Conservation (phyloP, 2,113 vertebrate species). For the Chascanopsetta lugubris region DNA sequence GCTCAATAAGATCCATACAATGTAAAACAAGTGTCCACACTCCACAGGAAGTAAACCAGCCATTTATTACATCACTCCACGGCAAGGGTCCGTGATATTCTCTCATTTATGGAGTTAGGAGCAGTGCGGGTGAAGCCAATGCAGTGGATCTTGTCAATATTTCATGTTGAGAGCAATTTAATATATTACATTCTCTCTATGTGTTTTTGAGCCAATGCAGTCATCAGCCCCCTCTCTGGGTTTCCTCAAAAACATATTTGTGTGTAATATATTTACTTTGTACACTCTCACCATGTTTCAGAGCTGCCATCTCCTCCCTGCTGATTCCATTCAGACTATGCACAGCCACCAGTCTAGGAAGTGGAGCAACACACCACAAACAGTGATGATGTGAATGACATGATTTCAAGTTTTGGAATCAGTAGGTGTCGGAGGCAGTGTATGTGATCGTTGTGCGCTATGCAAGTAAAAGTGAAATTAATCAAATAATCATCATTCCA, state of each 20-base stretch:
- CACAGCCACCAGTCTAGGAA: conserved; percentile 8
- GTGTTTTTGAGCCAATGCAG: conserved; percentile 39
- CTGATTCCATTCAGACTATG: conserved; percentile 3
- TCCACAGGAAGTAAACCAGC: conserved; percentile 37
- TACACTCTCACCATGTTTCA: conserved; percentile 18
- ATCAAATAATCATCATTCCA: too few species aligned
- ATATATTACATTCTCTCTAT: conserved; percentile 52
- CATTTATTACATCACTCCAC: conserved; percentile 50
- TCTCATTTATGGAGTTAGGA: conserved; percentile 52
- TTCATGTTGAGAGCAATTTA: conserved; percentile 63
- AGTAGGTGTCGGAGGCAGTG: too few species aligned
- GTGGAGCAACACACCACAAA: not conserved
- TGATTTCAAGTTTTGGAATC: too few species aligned
- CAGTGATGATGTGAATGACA: not conserved
- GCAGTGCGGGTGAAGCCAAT: conserved; percentile 33
- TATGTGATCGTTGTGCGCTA: too few species aligned
- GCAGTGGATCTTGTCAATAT: conserved; percentile 58
- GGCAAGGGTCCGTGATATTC: conserved; percentile 46
- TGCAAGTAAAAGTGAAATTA: too few species aligned
- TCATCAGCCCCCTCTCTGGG: conserved; percentile 43
- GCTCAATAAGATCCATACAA: conserved; percentile 45
- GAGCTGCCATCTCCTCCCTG: conserved; percentile 28
- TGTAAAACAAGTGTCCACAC: conserved; percentile 56
- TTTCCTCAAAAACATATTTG: conserved; percentile 46
- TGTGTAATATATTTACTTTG: conserved; percentile 47